Base-by-base conservation (phyloP, 2,113 vertebrate species). In the Campylorhamphus procurvoides region DNA sequence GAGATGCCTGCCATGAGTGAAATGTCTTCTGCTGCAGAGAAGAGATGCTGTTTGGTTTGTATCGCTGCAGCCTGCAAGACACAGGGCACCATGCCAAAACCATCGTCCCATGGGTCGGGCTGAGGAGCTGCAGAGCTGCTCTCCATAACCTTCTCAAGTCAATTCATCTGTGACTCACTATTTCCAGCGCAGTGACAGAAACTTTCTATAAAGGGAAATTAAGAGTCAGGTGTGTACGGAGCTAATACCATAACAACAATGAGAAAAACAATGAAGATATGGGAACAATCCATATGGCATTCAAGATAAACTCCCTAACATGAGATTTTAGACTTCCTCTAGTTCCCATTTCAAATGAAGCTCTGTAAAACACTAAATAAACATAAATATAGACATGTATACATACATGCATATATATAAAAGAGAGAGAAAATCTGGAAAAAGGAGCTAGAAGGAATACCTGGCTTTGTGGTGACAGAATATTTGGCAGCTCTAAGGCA, bases 61-160 rank as follows among this genome's bases (percentile, higher is more conserved):
- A 33, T 18, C 2, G 0, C 33, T 60, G 60, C 47, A 66, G n/a
- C 9, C 40, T 60, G 23, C 0, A 1, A 72, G 17, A 67, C 27
- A 33, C 2, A 0, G 39, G 9, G 7, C 39, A 59, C 13, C 3
- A 0, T 50, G 22, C 50, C 64, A 47, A 74, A 87, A 27, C 15
- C 37, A 28, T 13, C 0, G 0, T 35, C 72, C 29, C 33, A 2
- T 14, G 24, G 37, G 16, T 72, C 15, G 2, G 66, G 35, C 33
- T 47, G 18, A 50, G 4, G 27, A 80, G 24, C 39, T 69, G n/a
- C 14, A 46, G 73, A 81, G 47, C 31, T 91, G 73, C 50, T 81
- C 60, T 47, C 52, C 39, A 63, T 24, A 59, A 73, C 12, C 46
- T 74, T 71, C 74, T 35, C 35, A 64, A 44, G 49, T 10, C 33